Conservation (phyloP, 1,140 invertebrate genomes). For the Aphelenchoides besseyi region DNA sequence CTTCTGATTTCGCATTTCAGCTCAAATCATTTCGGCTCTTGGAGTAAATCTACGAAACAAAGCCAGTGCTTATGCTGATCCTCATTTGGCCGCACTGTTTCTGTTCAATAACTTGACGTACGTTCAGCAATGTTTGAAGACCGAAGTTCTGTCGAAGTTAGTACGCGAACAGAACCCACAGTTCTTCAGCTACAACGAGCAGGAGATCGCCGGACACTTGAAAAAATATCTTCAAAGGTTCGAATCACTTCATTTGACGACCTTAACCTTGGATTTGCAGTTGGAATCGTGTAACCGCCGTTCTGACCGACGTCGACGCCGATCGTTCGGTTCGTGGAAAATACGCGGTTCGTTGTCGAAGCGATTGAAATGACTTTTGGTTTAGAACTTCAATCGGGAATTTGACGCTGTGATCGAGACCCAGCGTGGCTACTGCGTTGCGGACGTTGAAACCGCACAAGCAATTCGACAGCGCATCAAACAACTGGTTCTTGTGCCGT, state of each 20-base stretch:
- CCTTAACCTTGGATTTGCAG: slow-evolving; percentile 22
- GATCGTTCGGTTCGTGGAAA: slow-evolving; percentile 2
- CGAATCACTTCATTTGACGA: slow-evolving; percentile 4
- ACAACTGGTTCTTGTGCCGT: slow-evolving; percentile 40
- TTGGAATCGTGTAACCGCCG: slow-evolving; percentile 27
- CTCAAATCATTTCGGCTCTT: slow-evolving; percentile 46
- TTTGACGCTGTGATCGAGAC: slow-evolving; percentile 46
- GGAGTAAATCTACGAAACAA: slow-evolving; percentile 47
- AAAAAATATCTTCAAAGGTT: slow-evolving; percentile 40
- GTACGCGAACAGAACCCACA: slow-evolving; percentile 26
- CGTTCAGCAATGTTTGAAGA: slow-evolving; percentile 30
- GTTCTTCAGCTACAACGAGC: slow-evolving; percentile 35
- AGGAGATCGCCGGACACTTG: slow-evolving; percentile 35
- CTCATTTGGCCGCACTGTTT: slow-evolving; percentile 39
- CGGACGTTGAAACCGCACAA: slow-evolving; percentile 30
- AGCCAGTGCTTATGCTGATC: slow-evolving; percentile 35
- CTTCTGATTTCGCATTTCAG: slow-evolving; percentile 32
- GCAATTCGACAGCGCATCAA: slow-evolving; percentile 43
- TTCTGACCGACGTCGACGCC: slow-evolving; percentile 23
- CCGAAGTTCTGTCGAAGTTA: slow-evolving; percentile 31
- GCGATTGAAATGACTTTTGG: background rate
- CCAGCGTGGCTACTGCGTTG: slow-evolving; percentile 45
- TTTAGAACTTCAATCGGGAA: slow-evolving; percentile 49
- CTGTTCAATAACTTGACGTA: slow-evolving; percentile 48
- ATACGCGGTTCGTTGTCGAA: background rate